phyloP scores from a whole-genome alignment of 2,888 invertebrate genomes.

The Theodoxus fluviatilis region DNA sequence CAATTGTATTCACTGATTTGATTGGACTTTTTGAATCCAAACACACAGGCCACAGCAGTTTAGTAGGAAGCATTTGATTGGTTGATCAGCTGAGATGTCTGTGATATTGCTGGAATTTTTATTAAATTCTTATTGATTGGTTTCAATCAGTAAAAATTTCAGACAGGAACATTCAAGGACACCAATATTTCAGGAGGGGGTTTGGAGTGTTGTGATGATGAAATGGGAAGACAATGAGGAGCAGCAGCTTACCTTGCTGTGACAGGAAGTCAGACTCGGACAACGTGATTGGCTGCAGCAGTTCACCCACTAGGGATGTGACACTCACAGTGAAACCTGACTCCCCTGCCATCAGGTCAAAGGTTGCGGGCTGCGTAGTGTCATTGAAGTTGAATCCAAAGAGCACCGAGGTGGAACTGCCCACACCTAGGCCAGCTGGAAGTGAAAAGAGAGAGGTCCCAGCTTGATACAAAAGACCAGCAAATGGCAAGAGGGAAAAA shows the following conservation, averaged over 20 bases:
- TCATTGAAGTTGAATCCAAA: conserved; percentile 92
- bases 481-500: background rate
- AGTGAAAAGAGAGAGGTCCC: background rate
- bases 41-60: too few species aligned
- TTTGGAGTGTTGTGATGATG: background rate
- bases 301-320: conserved; percentile 86
- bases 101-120: too few species aligned
- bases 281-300: conserved; percentile 82
- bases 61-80: too few species aligned
- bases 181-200: background rate
- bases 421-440: conserved; percentile 70
- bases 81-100: too few species aligned
- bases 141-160: too few species aligned
- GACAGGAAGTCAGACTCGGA: conserved; percentile 73
- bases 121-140: too few species aligned
- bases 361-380: conserved; percentile 85
- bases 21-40: too few species aligned
- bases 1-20: too few species aligned
- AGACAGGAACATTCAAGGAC: background rate
- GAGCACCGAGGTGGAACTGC: conserved; percentile 73
- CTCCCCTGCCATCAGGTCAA: conserved; percentile 73
- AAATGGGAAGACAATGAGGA: background rate
- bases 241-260: conserved; percentile 57
- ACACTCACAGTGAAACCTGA: conserved; percentile 66
- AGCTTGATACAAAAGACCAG: background rate